phyloP scores from a whole-genome alignment of 2,888 invertebrate species.

The Chymomyza caudatula region DNA sequence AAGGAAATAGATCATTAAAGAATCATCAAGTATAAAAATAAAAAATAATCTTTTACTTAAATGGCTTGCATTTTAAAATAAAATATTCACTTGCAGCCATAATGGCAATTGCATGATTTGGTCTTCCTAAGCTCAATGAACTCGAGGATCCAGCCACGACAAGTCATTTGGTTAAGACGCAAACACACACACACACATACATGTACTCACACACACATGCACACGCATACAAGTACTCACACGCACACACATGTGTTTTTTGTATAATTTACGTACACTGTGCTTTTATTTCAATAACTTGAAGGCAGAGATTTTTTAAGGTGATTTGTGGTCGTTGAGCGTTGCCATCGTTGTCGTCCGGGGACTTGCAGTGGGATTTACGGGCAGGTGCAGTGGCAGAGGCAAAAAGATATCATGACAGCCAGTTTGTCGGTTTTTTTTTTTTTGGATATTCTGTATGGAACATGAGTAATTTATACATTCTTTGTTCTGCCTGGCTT shows the following conservation, averaged over 20 bases:
- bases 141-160: constrained; percentile 12
- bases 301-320: constrained; percentile 38
- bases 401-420: constrained; percentile 25
- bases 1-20: background rate
- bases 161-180: constrained; percentile 29
- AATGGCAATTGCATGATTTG: background rate
- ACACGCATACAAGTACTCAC: no score
- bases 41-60: background rate
- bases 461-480: constrained; percentile 51
- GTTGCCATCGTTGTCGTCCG: background rate
- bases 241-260: background rate
- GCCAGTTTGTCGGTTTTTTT: constrained; percentile 20
- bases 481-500: constrained; percentile 52
- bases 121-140: background rate
- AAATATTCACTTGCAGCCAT: background rate
- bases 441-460: background rate
- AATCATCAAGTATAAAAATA: background rate
- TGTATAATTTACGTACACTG: background rate
- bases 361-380: background rate
- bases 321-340: constrained; percentile 1
- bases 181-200: no score
- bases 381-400: background rate
- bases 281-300: constrained; percentile 38
- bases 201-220: no score
- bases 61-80: constrained; percentile 1